Evolutionary conservation across 2,113 vertebrate species (phyloP).

Genomic region (Corythaeola cristata): DNA sequence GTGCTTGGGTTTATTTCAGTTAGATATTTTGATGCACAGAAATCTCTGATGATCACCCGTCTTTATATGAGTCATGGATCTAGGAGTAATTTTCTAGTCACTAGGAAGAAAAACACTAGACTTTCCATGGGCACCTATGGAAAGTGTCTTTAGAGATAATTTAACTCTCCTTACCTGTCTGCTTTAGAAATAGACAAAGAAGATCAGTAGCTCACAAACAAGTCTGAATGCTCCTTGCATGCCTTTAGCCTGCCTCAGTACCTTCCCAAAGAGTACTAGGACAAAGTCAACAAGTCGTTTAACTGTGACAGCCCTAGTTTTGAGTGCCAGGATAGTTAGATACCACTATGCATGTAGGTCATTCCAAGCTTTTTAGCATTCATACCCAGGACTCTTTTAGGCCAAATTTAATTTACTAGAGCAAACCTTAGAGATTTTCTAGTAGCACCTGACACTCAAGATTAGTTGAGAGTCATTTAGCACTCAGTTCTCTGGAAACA

Average conservation of each 20-base stretch:
- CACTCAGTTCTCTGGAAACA: background rate
- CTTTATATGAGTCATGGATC: background rate
- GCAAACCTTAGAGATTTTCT: background rate
- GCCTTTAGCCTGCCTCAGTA: background rate
- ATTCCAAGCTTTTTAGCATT: background rate
- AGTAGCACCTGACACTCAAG: background rate
- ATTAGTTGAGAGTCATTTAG: background rate
- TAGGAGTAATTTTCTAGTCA: background rate
- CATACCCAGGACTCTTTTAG: background rate
- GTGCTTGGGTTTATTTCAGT: background rate
- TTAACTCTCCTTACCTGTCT: background rate
- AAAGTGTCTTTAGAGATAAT: background rate
- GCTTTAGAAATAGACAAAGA: background rate
- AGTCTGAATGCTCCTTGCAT: background rate
- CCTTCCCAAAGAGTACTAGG: background rate
- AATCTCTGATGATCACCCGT: background rate
- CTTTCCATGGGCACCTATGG: background rate
- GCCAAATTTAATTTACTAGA: background rate
- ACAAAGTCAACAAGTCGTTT: background rate
- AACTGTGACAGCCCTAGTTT: background rate
- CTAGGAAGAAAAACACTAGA: background rate
- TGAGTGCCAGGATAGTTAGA: background rate
- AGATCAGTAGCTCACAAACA: background rate
- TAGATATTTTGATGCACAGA: background rate
- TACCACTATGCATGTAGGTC: background rate